Base-by-base conservation (phyloP, 2,888 invertebrate genomes). In the Hermaeophaga mercurialis region DNA sequence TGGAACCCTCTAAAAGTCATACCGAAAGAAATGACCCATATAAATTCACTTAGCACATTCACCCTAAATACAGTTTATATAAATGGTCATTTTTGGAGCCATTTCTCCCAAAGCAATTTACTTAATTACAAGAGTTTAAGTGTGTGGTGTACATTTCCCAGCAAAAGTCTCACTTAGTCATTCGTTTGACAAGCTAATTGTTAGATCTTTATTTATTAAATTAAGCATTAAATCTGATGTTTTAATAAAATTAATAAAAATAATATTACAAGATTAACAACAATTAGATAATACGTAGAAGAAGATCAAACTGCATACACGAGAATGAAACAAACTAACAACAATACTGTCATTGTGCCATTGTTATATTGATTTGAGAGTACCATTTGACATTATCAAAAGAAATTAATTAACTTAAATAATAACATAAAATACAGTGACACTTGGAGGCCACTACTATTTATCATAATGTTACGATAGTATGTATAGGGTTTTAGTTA, bases 31-130 rank as follows among this genome's bases (percentile, higher is more conserved):
- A 70, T 71, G 69, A 68, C 68, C 68, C 65, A 68, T 68, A 69
- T 69, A 70, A 71, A 70, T 67, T 66, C 67, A 68, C 68, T 70
- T 69, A 68, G 67, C 66, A 62, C 59, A 58, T 61, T 60, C 52
- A 34, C 52, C 52, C 52, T 44, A 52, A 52, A 52, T 54, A 54
- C 48, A 34, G 47, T 54, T 54, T 54, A 48, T 54, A 54, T 48
- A 54, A 54, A 54, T 54, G 47, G 54, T 54, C 54, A 48, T 54
- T 54, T 54, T 48, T 54, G 54, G 47, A 48, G 54, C 48, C 41
- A 26, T 48, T 43, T 41, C 48, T 47, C 47, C 41, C 14, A 5
- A 43, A 54, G 41, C 54, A 33, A 54, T 54, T 54, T 48, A 54
- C 54, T 54, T 54, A 54, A 54, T 54, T 48, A 54, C 54, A 41